Base-by-base conservation (phyloP, 2,888 invertebrate species). In the Chymomyza fuscimana region DNA sequence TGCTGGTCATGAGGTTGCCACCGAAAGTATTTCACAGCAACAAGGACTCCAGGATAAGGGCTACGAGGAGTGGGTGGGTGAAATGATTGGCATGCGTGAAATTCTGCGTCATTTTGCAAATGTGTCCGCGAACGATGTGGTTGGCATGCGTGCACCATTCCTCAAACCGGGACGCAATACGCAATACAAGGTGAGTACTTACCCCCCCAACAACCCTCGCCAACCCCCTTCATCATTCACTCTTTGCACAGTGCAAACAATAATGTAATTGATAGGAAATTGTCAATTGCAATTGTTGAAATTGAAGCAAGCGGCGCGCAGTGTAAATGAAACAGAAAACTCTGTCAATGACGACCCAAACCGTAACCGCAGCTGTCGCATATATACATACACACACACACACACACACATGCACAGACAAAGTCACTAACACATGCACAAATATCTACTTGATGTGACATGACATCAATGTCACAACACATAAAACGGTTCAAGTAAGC, bases 11-110 rank as follows among this genome's bases (percentile, higher is more conserved):
- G 98, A 98, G 93, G 93, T 94, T 74, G 94, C 93, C 54, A 94
- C 94, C 60, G 94, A 94, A 77, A 94, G 94, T 62, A 93, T 94
- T 69, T 94, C 94, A 2, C 93, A 94, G 80, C 97, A 97, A 89
- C 95, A 95, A 89, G 96, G 97, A 60, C 93, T 98, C 10, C 96
- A 98, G 92, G 96, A 96, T 92, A 96, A 96, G 91, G 96, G 96
- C 67, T 96, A 97, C 91, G 97, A 97, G 92, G 97, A 97, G 91
- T 98, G 97, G 97, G 96, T 96, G 0, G 96, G 97, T 25, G 97
- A 97, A 92, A 97, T 97, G 96, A 96, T 97, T 83, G 97, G 97
- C 63, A 97, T 97, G 97, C 94, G 97, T 75, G 97, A 97, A 91
- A 97, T 97, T 83, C 93, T 97, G 29, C 94, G 94, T 75, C 94